Base-by-base conservation (phyloP, 2,888 invertebrate genomes). In the Athripsodes cinereus region DNA sequence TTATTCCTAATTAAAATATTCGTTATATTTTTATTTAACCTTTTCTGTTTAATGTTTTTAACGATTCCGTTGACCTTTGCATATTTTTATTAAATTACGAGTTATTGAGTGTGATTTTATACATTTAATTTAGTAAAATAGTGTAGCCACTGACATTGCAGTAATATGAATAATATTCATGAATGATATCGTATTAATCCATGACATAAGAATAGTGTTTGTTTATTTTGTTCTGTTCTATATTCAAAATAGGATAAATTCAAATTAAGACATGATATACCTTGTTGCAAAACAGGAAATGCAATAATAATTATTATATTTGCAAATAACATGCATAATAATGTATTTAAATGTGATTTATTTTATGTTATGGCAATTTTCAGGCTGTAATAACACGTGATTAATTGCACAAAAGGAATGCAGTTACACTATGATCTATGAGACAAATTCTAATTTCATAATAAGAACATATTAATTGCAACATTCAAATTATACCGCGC, bases 371-470 rank as follows among this genome's bases (percentile, higher is more conserved):
- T 40, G 40, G 40, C 40, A 40, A 40, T 40, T 40, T 40, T 40
- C 40, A 40, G 40, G 40, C 40, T 40, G 40, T 13, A 40, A 40
- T 40, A 40, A 40, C 40, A 2, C 40, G 40, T 40, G 40, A 40
- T 40, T 40, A 40, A 40, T 40, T 40, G 40, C 13, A 16, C 16
- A 40, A 40, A 40, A 40, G 40, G 40, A 40, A 40, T 40, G 40
- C 40, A 40, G 40, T 40, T 40, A 40, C 40, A 40, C 40, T 16
- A 16, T 40, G 40, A 40, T 40, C 40, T 40, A 40, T 40, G 40
- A 40, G 40, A 40, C 40, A 40, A 40, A 40, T 40, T 40, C 40
- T 40, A 40, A 40, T 40, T 40, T 3, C 40, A 40, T 8, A 40
- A 40, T 16, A 40, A 40, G 40, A 40, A 40, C 40, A 3, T 6